Evolutionary conservation across 2,113 vertebrate genomes (phyloP).

Genomic region (Tachysurus vachellii): DNA sequence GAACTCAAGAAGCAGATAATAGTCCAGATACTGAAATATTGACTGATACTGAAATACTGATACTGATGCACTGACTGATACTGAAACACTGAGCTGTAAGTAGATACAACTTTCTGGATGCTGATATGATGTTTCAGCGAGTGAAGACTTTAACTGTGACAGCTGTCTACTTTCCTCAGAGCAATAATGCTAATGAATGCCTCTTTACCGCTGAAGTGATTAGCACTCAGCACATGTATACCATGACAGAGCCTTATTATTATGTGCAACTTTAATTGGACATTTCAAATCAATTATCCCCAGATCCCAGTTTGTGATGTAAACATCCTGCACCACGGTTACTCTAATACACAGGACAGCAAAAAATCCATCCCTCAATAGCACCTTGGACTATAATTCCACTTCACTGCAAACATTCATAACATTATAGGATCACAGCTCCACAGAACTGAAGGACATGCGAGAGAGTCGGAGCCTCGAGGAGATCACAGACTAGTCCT

Average conservation of each 20-base stretch:
- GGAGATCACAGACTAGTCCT: background rate
- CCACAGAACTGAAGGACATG: background rate
- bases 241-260: constrained; percentile 1
- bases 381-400: background rate
- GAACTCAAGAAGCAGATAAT: background rate
- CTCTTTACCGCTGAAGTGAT: background rate
- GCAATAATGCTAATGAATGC: constrained; percentile 10
- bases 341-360: background rate
- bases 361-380: background rate
- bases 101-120: background rate
- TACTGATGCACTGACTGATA: too few relatives aligned
- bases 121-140: background rate
- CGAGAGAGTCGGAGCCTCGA: background rate
- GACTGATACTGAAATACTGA: background rate
- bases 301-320: background rate
- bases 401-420: background rate
- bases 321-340: constrained; percentile 13
- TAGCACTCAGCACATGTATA: background rate
- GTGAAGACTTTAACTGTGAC: background rate
- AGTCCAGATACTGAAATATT: too few relatives aligned
- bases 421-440: background rate
- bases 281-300: constrained; percentile 14
- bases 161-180: constrained; percentile 2
- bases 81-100: background rate
- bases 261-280: constrained; percentile 16